Evolutionary conservation across 2,797 vertebrate genomes (phyloP), one percentile per base, ranked within the genome.

Genomic region (Enteromius afrohamiltoni): DNA sequence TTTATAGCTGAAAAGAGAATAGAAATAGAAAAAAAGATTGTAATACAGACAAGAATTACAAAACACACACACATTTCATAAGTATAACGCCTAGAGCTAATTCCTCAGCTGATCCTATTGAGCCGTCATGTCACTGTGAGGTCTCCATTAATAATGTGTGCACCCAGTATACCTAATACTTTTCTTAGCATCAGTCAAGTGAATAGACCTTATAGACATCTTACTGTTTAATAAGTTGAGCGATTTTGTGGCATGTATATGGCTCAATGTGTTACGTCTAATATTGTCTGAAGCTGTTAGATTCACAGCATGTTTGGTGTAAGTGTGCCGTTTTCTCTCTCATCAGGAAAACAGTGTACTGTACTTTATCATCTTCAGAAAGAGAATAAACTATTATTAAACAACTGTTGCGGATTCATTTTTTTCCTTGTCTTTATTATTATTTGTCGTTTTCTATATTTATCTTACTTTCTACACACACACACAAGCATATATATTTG

Each of bases 291-390:
- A 77, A 73, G 23, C 77, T 84, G 73, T 86, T 77, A 17, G 53
- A 49, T 31, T 81, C 51, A 53, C 67, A 84, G 82, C 81, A 85
- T 81, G 80, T 83, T 79, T 13, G 70, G 11, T 80, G 82, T 85
- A 10, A 68, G 45, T 82, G 74, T 60, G 29, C 26, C 21, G 14
- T 58, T 49, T 83, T 73, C 26, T 42, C 45, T 82, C 31, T 80
- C 21, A 47, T 31, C 81, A 76, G 42, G 6, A 42, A 75, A 6
- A 58, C 9, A 62, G 40, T 73, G 40, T 37, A 67, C 23, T 69
- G 73, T 77, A 68, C 62, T 60, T 7, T 17, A 58, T 53, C 47
- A 45, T 40, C 19, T 58, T 58, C 19, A 19, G 19, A 70, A 70
- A 78, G 26, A 69, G 6, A 83, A 78, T 83, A 83, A 78, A 78